Evolutionary conservation across 2,113 vertebrate species (phyloP), one percentile per base, ranked within the genome.

Genomic region (Megaleporinus macrocephalus): DNA sequence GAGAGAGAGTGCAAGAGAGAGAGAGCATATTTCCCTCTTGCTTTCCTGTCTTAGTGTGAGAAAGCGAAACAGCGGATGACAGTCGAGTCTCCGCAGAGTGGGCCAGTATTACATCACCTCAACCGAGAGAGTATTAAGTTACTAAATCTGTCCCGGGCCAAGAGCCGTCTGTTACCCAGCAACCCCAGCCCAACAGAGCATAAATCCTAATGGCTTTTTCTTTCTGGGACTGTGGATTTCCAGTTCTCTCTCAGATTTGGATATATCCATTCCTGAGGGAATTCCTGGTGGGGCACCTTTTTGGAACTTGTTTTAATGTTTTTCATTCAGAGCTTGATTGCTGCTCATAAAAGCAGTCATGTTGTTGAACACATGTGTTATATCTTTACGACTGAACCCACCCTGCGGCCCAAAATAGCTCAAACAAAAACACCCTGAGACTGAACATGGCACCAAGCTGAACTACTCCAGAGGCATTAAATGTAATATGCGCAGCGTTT

Each of bases 91-190:
- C 68, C 47, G n/a, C 77, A 82, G 76, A 59, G 65, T 6, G 36
- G 30, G 47, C 73, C 79, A 77, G 62, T 29, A 87, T 90, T 87
- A 55, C 74, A 83, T 91, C 87, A 88, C 82, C 22, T 73, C 78
- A 51, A 83, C 78, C 79, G 14, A 41, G 65, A 33, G 74, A 79
- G 73, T 88, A 84, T 93, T 86, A 71, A 69, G 81, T 93, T 91
- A 88, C 88, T 86, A 90, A 90, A 88, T 81, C 86, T 88, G 86
- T 88, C 77, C 55, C 47, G 14, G 85, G 75, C 85, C 87, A 81
- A 80, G 84, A 72, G 57, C 73, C 51, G 81, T 75, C 61, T 26
- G 89, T 93, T 90, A 82, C 92, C 71, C 77, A 10, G 90, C 89
- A 89, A 88, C 89, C 22, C 57, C 33, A 53, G 69, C 76, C 77